Evolutionary conservation across 2,113 vertebrate genomes (phyloP), one percentile per base, ranked within the genome.

Genomic region (Hystrix brachyura): DNA sequence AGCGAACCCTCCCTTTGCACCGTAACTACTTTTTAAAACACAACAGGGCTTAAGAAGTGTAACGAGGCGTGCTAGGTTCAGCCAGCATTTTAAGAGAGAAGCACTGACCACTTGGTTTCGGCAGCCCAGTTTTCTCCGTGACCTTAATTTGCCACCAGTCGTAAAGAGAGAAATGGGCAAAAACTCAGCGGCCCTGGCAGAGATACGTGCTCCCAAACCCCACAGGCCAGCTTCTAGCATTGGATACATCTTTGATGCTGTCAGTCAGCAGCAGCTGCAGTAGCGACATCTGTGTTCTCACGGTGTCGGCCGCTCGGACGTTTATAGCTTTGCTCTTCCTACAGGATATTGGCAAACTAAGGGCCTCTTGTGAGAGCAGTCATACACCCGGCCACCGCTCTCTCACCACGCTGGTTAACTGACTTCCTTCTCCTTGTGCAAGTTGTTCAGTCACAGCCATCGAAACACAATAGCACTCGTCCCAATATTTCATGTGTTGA

Each of bases 71-170:
- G 34, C 60, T 38, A 38, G 14, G 27, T 74, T 67, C 76, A 78
- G 43, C 23, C 57, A 93, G 72, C 94, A 69, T 78, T 91, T 86
- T 92, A 88, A 92, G 87, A 69, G 34, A 83, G 43, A 86, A 93
- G 59, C 48, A 25, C 7, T 34, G 21, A 3, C 81, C 53, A n/a
- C 38, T 90, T 90, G 64, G 29, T 90, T 51, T 90, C 29, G 18
- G 17, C 43, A 67, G 34, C 48, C 91, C 13, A 18, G 0, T 57
- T 87, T 3, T 67, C 57, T 91, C 34, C 7, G 4, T 94, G 79
- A 89, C 48, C 48, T 95, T 84, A 59, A 46, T 81, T 92, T 90
- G 62, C 13, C 25, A 91, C 60, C 46, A 79, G 2, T 84, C 79
- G 23, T n/a, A 95, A 90, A 92, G 59, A 95, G 64, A 71, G 74